phyloP scores from a whole-genome alignment of 2,888 invertebrate genomes.

The Palloptera scutellata region DNA sequence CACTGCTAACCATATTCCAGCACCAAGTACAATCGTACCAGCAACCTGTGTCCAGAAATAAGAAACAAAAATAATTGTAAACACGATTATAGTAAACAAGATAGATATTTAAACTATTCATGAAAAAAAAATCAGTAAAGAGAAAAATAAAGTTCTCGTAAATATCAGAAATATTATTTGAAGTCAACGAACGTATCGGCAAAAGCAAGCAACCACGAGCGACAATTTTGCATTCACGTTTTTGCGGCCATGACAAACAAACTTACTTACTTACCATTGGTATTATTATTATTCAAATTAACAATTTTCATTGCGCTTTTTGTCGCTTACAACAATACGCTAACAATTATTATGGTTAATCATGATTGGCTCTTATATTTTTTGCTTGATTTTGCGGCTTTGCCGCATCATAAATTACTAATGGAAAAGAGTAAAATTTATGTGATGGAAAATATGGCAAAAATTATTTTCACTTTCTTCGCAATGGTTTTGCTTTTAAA shows the following conservation, averaged over 20 bases:
- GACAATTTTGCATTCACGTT: constrained; percentile 15
- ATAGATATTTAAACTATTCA: constrained; percentile 27
- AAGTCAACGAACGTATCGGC: no score
- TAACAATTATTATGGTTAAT: no score
- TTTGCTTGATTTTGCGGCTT: neutral
- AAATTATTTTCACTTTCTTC: no score
- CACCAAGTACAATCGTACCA: constrained; percentile 71
- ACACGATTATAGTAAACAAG: constrained; percentile 14
- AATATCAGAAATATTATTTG: neutral
- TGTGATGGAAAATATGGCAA: neutral
- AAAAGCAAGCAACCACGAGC: no score
- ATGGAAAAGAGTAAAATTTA: neutral
- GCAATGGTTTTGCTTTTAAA: no score
- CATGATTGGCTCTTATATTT: no score
- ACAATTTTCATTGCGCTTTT: no score
- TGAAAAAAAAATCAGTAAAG: constrained; percentile 22
- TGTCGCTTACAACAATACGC: no score
- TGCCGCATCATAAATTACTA: constrained; percentile 7
- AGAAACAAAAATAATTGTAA: constrained; percentile 10
- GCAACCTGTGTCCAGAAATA: constrained; percentile 55
- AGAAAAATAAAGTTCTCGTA: constrained; percentile 3
- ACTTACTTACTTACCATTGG: constrained; percentile 17
- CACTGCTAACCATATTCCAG: constrained; percentile 75
- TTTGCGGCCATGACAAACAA: constrained; percentile 12
- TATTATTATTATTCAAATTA: neutral